These are phyloP conservation scores for Babylonia areolata DNA, from an alignment of 1,140 invertebrate genomes.

Conservation along the genomic window DNA sequence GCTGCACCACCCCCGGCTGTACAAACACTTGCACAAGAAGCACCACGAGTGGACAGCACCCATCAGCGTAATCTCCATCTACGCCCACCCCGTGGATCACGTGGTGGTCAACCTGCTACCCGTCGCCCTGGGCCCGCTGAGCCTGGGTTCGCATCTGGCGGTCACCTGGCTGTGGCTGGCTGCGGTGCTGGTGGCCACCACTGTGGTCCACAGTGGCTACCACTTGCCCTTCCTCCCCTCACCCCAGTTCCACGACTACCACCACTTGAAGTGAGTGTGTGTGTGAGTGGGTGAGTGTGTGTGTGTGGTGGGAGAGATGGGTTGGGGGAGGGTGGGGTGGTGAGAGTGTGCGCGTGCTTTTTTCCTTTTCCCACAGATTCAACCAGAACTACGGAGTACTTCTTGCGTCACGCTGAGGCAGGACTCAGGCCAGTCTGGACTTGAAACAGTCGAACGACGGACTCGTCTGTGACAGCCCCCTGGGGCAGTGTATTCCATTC, in stretches of 20 bases:
- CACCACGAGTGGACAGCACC: conserved; percentile 79
- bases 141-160: conserved; percentile 88
- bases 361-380: too few species aligned
- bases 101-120: conserved; percentile 89
- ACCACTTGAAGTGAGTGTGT: conserved; percentile 85
- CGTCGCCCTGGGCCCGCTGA: conserved; percentile 86
- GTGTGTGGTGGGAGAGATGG: too few species aligned
- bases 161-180: conserved; percentile 90
- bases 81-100: conserved; percentile 92
- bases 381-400: too few species aligned
- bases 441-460: too few species aligned
- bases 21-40: conserved; percentile 90
- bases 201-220: conserved; percentile 92
- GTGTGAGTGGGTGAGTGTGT: not conserved
- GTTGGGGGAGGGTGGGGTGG: too few species aligned
- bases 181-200: conserved; percentile 86
- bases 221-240: conserved; percentile 92
- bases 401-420: too few species aligned
- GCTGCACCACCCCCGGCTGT: conserved; percentile 85
- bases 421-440: too few species aligned
- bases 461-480: too few species aligned
- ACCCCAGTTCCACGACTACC: conserved; percentile 94
- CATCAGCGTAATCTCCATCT: conserved; percentile 84
- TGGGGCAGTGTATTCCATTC: too few species aligned
- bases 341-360: too few species aligned